These are phyloP conservation scores for Crocodylus rhombifer DNA, from an alignment of 2,797 vertebrate genomes.

Conservation along the genomic window DNA sequence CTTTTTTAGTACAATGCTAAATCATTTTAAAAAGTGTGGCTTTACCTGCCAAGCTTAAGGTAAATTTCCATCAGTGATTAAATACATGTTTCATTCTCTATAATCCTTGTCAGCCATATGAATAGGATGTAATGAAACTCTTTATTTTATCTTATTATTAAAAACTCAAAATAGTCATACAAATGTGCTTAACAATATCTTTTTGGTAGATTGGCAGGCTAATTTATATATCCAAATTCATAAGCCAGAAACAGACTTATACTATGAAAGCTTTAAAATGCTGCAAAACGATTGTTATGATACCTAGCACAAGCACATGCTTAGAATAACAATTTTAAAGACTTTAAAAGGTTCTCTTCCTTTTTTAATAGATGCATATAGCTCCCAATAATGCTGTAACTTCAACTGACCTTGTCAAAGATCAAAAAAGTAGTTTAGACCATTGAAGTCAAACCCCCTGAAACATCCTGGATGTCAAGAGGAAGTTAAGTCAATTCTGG, in stretches of 20 bases:
- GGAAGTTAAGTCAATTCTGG: neutral
- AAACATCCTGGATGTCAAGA: neutral
- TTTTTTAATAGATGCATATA: neutral
- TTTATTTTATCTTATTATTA: conserved; percentile 75
- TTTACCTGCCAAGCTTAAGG: conserved; percentile 73
- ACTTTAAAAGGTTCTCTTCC: neutral
- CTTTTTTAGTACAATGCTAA: conserved; percentile 71
- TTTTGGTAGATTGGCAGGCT: conserved; percentile 54
- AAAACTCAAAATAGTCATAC: conserved; percentile 70
- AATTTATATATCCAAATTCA: conserved; percentile 72
- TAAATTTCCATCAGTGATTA: conserved; percentile 78
- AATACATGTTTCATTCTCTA: conserved; percentile 69
- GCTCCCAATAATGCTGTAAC: neutral
- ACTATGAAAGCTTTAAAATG: neutral
- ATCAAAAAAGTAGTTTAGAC: no score
- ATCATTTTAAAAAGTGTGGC: conserved; percentile 58
- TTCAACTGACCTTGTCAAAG: neutral
- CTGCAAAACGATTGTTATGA: conserved; percentile 20
- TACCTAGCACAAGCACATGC: neutral
- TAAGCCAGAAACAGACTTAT: conserved; percentile 42
- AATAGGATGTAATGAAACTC: conserved; percentile 67
- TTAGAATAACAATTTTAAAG: neutral
- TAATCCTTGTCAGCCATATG: conserved; percentile 70
- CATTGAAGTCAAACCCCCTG: neutral
- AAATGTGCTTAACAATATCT: conserved; percentile 62